Evolutionary conservation across 2,797 vertebrate species (phyloP).

Genomic region (Alauda arvensis): DNA sequence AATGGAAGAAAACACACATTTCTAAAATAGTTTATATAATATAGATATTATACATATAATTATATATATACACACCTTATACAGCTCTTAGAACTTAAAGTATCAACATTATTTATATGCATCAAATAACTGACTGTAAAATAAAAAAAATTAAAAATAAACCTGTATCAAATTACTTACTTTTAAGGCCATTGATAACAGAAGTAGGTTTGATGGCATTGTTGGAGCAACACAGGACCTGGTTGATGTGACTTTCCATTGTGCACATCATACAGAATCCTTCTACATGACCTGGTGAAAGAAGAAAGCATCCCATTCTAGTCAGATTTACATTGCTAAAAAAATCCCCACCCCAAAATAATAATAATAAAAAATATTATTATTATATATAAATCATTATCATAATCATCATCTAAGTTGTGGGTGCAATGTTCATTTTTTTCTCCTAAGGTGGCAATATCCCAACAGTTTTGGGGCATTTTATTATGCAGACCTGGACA

Average conservation of each 20-base stretch:
- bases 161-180: conserved; percentile 74
- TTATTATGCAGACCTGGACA: neutral
- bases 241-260: conserved; percentile 93
- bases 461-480: neutral
- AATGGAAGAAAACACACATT: neutral
- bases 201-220: conserved; percentile 91
- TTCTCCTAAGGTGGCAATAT: neutral
- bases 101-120: neutral
- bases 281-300: conserved; percentile 83
- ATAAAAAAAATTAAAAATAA: neutral
- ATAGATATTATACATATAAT: too few relatives aligned
- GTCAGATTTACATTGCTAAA: neutral
- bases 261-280: conserved; percentile 99
- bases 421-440: neutral
- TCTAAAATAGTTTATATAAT: too few relatives aligned
- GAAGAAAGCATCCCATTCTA: neutral
- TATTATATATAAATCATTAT: too few relatives aligned
- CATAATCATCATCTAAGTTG: neutral
- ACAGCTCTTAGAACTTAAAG: too few relatives aligned
- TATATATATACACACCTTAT: too few relatives aligned
- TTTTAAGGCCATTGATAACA: conserved; percentile 92
- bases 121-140: neutral
- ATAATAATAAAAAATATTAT: too few relatives aligned
- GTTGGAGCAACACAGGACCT: conserved; percentile 89
- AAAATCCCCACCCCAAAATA: neutral